Percentiles rank a stretch among this genome's conserved stretches.
Evolutionary conservation across 2,888 invertebrate genomes (phyloP).

Genomic region (Pseudanteris insignis): DNA sequence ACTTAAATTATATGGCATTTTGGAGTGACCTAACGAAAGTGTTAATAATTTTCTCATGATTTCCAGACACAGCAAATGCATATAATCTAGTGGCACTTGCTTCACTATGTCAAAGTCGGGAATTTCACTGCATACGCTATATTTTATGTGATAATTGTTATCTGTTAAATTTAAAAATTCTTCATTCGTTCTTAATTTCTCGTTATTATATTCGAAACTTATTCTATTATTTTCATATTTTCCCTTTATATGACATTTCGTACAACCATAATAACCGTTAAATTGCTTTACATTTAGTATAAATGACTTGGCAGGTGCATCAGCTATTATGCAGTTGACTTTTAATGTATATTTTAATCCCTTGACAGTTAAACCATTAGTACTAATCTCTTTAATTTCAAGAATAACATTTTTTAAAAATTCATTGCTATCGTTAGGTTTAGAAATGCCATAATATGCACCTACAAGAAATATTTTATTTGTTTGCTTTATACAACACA

Average conservation of each 20-base stretch:
- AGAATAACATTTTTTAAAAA: conserved; percentile 10
- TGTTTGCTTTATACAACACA: conserved; percentile 24
- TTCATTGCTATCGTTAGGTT: conserved; percentile 6
- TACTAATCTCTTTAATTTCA: conserved; percentile 19
- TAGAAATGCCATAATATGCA: conserved; percentile 41
- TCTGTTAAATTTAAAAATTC: conserved; percentile 2
- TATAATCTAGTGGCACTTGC: conserved; percentile 12
- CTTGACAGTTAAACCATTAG: conserved; percentile 38
- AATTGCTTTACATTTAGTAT: conserved; percentile 5
- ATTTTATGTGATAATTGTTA: conserved; percentile 2
- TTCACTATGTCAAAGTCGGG: conserved; percentile 10
- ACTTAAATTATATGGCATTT: neutral
- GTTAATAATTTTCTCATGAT: conserved; percentile 3
- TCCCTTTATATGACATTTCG: conserved; percentile 10
- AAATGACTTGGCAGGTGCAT: conserved; percentile 11
- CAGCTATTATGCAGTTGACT: too few relatives aligned
- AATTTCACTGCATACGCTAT: neutral
- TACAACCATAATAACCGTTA: conserved; percentile 10
- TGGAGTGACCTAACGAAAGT: neutral
- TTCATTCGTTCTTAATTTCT: conserved; percentile 1
- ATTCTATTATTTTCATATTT: neutral
- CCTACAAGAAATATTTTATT: conserved; percentile 40
- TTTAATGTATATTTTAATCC: too few relatives aligned
- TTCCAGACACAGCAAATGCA: conserved; percentile 6
- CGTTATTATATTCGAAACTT: neutral